Conservation (phyloP, 2,888 invertebrate genomes). For the Coremacera marginata region DNA sequence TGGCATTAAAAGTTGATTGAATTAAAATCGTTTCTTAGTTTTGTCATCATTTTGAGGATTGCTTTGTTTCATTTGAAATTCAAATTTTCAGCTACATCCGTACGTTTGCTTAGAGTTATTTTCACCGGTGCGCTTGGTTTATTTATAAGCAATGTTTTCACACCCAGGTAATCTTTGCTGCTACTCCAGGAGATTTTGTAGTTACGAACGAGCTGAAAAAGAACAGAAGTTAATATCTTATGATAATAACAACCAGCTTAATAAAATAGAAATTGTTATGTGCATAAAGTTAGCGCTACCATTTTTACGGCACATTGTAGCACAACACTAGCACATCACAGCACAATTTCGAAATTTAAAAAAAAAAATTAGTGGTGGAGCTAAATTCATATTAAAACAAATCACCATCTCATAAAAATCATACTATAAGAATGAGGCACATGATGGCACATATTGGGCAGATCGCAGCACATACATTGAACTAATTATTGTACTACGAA, state of each 20-base stretch:
- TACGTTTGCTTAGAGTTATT: constrained; percentile 55
- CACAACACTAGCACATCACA: neutral
- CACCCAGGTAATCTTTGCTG: constrained; percentile 74
- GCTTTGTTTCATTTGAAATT: constrained; percentile 46
- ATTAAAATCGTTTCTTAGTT: neutral
- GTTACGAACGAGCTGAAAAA: constrained; percentile 57
- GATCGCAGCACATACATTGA: too few relatives aligned
- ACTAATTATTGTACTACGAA: too few relatives aligned
- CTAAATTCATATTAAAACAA: too few relatives aligned
- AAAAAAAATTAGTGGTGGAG: neutral
- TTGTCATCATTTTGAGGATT: too few relatives aligned
- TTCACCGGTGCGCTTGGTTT: constrained; percentile 77
- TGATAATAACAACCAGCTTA: too few relatives aligned
- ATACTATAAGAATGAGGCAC: too few relatives aligned
- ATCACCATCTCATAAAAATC: too few relatives aligned
- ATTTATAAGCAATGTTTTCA: constrained; percentile 81
- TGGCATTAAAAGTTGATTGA: neutral
- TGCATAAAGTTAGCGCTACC: neutral
- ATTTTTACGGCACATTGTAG: too few relatives aligned
- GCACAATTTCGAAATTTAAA: neutral
- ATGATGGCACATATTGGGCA: too few relatives aligned
- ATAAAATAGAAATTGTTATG: neutral
- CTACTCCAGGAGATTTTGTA: constrained; percentile 71
- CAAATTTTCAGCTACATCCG: constrained; percentile 49
- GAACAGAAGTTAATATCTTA: neutral